These are phyloP conservation scores for Bruchidius siliquastri DNA, from an alignment of 2,888 invertebrate genomes.

Conservation along the genomic window DNA sequence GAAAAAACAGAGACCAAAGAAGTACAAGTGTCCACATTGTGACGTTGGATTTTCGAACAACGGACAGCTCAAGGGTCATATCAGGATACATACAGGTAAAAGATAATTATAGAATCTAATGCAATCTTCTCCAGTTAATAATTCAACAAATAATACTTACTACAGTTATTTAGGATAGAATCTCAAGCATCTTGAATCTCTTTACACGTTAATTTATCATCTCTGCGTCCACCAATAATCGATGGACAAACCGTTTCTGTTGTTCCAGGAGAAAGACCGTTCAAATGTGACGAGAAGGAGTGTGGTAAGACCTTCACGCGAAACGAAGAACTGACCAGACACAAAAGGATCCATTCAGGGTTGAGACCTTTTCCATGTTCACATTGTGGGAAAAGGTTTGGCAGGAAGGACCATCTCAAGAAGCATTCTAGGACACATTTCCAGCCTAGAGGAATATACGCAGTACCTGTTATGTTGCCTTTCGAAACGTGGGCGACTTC, in stretches of 20 bases:
- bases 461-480: constrained; percentile 45
- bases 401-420: constrained; percentile 89
- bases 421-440: constrained; percentile 87
- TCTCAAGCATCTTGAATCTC: no score
- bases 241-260: no score
- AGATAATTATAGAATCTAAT: no score
- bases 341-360: constrained; percentile 85
- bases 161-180: no score
- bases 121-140: no score
- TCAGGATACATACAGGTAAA: constrained; percentile 83
- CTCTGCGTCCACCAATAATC: no score
- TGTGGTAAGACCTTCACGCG: constrained; percentile 89
- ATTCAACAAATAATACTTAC: no score
- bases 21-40: constrained; percentile 87
- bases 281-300: constrained; percentile 76
- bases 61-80: constrained; percentile 85
- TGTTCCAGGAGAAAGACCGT: constrained; percentile 73
- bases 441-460: constrained; percentile 51
- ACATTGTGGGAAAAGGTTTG: constrained; percentile 88
- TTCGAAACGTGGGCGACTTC: constrained; percentile 41
- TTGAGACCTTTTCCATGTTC: constrained; percentile 80
- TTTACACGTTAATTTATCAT: no score
- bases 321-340: constrained; percentile 88
- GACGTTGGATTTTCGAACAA: constrained; percentile 91
- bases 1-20: constrained; percentile 79